Evolutionary conservation across 1,140 invertebrate species (phyloP).

Genomic region (Eumaeus atala): DNA sequence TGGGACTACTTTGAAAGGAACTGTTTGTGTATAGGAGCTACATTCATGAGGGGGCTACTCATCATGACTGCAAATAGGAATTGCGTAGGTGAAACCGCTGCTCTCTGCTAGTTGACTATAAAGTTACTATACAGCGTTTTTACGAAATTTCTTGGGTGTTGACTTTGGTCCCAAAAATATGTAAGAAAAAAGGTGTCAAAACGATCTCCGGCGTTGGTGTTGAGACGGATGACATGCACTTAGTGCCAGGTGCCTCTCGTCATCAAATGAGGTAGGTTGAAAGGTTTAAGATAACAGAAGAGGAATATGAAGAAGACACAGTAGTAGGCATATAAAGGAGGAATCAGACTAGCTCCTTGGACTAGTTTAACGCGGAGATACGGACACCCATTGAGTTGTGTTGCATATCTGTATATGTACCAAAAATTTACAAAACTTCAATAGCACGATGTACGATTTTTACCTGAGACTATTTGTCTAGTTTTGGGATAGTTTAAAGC

Average conservation of each 20-base stretch:
- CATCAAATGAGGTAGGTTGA: constrained; percentile 49
- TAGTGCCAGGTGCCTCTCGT: constrained; percentile 47
- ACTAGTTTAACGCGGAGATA: constrained; percentile 60
- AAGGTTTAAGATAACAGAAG: constrained; percentile 22
- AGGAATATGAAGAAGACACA: too few species aligned
- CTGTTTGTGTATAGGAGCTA: too few species aligned
- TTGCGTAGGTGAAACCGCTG: too few species aligned
- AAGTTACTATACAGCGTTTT: too few species aligned
- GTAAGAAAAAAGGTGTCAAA: constrained; percentile 56
- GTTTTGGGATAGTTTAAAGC: constrained; percentile 22
- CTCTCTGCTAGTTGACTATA: too few species aligned
- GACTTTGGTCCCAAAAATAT: too few species aligned
- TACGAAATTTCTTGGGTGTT: too few species aligned
- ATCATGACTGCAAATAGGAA: too few species aligned
- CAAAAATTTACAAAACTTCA: constrained; percentile 31
- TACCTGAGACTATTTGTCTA: constrained; percentile 53
- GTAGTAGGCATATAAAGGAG: constrained; percentile 21
- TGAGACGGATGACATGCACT: constrained; percentile 49
- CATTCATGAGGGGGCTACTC: too few species aligned
- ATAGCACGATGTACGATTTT: constrained; percentile 42
- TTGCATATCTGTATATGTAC: constrained; percentile 25
- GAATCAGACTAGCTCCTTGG: constrained; percentile 43
- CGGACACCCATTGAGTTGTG: constrained; percentile 35
- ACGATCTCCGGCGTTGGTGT: constrained; percentile 46
- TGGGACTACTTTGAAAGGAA: too few species aligned